phyloP scores from a whole-genome alignment of 1,140 invertebrate species.

The Halotydeus destructor region DNA sequence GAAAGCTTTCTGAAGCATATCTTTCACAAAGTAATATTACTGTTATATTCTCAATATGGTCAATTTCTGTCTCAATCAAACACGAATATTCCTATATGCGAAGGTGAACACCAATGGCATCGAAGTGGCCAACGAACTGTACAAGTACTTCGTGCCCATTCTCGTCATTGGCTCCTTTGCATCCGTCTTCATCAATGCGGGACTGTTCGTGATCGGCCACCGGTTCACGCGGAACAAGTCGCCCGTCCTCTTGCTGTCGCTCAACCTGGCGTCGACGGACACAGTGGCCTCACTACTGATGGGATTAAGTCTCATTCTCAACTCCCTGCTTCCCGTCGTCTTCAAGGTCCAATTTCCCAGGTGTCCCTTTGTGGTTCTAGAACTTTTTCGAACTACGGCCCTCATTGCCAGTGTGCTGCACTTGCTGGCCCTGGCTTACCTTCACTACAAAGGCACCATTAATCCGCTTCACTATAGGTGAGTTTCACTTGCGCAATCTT shows the following conservation, averaged over 20 bases:
- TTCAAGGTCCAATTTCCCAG: constrained; percentile 14
- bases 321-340: constrained; percentile 27
- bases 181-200: constrained; percentile 1
- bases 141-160: constrained; percentile 1
- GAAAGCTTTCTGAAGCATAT: too few relatives aligned
- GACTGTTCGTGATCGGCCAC: constrained; percentile 2
- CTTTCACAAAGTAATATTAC: too few relatives aligned
- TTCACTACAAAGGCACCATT: constrained; percentile 41
- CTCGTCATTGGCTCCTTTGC: constrained; percentile 3
- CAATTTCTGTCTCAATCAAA: too few relatives aligned
- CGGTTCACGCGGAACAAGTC: constrained; percentile 7
- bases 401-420: constrained; percentile 39
- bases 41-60: too few relatives aligned
- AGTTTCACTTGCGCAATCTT: too few relatives aligned
- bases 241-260: constrained; percentile 32
- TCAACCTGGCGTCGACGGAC: constrained; percentile 37
- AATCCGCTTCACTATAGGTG: constrained; percentile 37
- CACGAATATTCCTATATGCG: too few relatives aligned
- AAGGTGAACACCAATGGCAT: too few relatives aligned
- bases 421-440: constrained; percentile 38
- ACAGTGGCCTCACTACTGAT: constrained; percentile 31
- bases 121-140: constrained; percentile 24
- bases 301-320: constrained; percentile 30
- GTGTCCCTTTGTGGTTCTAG: constrained; percentile 26
- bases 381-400: constrained; percentile 31